phyloP scores from a whole-genome alignment of 2,888 invertebrate genomes.

The Cephus runcator region DNA sequence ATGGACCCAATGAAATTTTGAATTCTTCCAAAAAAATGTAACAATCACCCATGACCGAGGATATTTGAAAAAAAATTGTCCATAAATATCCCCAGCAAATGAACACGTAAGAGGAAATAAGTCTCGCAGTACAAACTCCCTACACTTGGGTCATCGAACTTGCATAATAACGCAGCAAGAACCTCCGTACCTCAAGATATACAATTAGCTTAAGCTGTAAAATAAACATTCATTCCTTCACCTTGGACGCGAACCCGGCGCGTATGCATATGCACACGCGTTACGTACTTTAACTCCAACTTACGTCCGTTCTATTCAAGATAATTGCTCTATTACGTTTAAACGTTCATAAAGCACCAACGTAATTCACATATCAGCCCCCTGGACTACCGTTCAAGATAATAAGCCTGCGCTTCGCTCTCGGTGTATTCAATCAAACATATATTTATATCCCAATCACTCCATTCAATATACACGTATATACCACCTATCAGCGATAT shows the following conservation, averaged over 20 bases:
- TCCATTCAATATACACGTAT: neutral
- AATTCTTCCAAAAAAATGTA: neutral
- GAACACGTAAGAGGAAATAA: neutral
- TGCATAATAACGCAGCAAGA: conserved; percentile 30
- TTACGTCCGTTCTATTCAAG: conserved; percentile 25
- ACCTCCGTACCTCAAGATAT: conserved; percentile 22
- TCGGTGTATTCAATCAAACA: neutral
- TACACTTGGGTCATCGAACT: conserved; percentile 13
- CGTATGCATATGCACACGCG: neutral
- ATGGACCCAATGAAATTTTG: neutral
- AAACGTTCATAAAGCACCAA: conserved; percentile 11
- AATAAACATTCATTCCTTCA: conserved; percentile 32
- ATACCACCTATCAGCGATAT: no score
- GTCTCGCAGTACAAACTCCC: neutral
- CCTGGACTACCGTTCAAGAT: neutral
- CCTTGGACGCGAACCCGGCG: neutral
- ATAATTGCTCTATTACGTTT: conserved; percentile 52
- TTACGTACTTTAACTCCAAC: neutral
- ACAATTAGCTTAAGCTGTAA: conserved; percentile 37
- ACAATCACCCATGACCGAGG: no score
- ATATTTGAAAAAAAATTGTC: neutral
- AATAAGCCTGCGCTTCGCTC: neutral
- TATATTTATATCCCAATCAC: neutral
- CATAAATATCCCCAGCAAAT: neutral
- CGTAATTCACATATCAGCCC: neutral